phyloP scores from a whole-genome alignment of 2,113 vertebrate species.

The Onychorhynchus coronatus region DNA sequence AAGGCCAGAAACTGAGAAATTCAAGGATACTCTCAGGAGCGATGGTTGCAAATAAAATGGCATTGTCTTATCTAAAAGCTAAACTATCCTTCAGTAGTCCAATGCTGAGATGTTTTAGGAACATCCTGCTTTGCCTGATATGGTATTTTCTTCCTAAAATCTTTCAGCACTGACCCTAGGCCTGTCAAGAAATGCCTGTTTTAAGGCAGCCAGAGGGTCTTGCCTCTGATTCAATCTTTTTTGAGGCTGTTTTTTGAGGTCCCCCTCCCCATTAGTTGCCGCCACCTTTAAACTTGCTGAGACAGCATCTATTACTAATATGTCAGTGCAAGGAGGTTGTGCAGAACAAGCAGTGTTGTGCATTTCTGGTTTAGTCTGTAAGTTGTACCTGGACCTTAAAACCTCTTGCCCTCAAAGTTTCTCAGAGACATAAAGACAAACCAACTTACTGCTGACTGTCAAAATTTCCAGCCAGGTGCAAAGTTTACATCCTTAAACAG shows the following conservation, averaged over 20 bases:
- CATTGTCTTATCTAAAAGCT: neutral
- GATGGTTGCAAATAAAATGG: neutral
- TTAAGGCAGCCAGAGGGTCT: neutral
- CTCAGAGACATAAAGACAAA: neutral
- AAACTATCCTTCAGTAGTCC: neutral
- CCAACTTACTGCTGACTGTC: neutral
- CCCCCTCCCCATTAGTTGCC: neutral
- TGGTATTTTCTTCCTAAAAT: neutral
- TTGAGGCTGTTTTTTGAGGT: neutral
- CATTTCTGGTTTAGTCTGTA: neutral
- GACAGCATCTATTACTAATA: neutral
- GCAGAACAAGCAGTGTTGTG: neutral
- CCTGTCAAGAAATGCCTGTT: neutral
- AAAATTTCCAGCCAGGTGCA: neutral
- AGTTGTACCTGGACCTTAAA: neutral
- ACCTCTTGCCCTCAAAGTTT: neutral
- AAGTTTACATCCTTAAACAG: neutral
- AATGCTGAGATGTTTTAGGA: neutral
- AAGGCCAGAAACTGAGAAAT: neutral
- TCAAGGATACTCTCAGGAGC: neutral
- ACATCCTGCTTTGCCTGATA: neutral
- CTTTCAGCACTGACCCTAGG: neutral
- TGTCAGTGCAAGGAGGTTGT: neutral
- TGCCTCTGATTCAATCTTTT: neutral
- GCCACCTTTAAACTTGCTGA: neutral